phyloP scores from a whole-genome alignment of 2,888 invertebrate genomes.

The Heteropelma amictum region DNA sequence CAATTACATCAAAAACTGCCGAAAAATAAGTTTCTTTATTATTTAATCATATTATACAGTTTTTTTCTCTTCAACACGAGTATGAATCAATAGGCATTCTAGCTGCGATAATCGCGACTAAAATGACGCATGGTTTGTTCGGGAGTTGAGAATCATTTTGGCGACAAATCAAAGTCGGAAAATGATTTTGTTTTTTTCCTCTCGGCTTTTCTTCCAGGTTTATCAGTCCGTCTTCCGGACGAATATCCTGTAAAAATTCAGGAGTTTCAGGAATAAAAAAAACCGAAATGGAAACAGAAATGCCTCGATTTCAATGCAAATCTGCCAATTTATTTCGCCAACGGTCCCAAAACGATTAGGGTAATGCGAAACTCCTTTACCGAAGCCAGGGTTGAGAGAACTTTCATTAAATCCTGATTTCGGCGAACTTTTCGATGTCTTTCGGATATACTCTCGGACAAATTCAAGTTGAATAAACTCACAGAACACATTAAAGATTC shows the following conservation, averaged over 20 bases:
- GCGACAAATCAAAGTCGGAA: not conserved
- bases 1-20: too few relatives aligned
- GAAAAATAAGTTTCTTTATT: too few relatives aligned
- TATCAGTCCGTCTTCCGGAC: constrained; percentile 11
- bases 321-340: constrained; percentile 75
- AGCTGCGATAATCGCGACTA: not conserved
- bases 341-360: constrained; percentile 70
- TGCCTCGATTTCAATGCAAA: constrained; percentile 75
- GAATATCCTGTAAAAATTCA: not conserved
- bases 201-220: not conserved
- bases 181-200: not conserved
- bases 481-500: too few relatives aligned
- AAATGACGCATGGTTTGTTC: not conserved
- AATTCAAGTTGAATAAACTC: too few relatives aligned
- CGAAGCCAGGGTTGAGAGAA: not conserved
- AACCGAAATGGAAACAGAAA: constrained; percentile 48
- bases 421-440: constrained; percentile 24
- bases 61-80: too few relatives aligned
- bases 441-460: too few relatives aligned
- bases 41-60: too few relatives aligned
- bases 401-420: constrained; percentile 63
- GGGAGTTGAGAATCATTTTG: not conserved
- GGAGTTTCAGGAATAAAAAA: not conserved
- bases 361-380: constrained; percentile 63
- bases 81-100: too few relatives aligned